Percentiles rank a stretch among this genome's conserved stretches.
These are phyloP conservation scores for Mythimna loreyi DNA, from an alignment of 2,888 invertebrate species.

Conservation along the genomic window DNA sequence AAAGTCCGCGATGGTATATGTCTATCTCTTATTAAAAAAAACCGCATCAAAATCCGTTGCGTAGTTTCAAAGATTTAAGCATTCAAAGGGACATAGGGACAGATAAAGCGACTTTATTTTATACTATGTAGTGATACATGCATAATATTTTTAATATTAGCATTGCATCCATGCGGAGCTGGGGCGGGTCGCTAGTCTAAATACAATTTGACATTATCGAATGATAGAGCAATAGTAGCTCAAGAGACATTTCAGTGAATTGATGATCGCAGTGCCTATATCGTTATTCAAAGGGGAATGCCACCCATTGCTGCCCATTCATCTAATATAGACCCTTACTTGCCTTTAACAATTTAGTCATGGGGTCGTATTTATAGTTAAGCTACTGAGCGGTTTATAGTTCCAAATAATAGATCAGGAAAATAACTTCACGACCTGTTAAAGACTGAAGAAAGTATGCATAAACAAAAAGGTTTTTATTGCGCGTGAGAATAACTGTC, in stretches of 20 bases:
- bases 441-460: not conserved
- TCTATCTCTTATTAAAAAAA: too few species aligned
- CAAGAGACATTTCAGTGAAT: slow-evolving; percentile 20
- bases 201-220: not conserved
- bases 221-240: not conserved
- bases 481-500: slow-evolving; percentile 10
- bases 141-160: too few species aligned
- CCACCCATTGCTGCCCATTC: slow-evolving; percentile 22
- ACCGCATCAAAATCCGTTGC: too few species aligned
- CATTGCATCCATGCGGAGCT: too few species aligned
- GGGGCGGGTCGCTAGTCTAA: too few species aligned
- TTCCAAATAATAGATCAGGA: slow-evolving; percentile 5
- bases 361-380: slow-evolving; percentile 33
- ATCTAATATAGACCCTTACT: slow-evolving; percentile 27
- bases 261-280: slow-evolving; percentile 1
- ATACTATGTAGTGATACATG: too few species aligned
- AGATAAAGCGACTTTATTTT: too few species aligned
- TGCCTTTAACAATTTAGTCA: slow-evolving; percentile 14
- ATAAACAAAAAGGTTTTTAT: not conserved
- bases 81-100: too few species aligned
- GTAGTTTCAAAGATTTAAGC: too few species aligned
- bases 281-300: slow-evolving; percentile 17
- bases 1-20: too few species aligned
- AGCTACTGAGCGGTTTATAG: not conserved
- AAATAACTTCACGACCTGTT: slow-evolving; percentile 3